Evolutionary conservation across 2,113 vertebrate species (phyloP), one percentile per base, ranked within the genome.

Genomic region (Actinemys pallida): DNA sequence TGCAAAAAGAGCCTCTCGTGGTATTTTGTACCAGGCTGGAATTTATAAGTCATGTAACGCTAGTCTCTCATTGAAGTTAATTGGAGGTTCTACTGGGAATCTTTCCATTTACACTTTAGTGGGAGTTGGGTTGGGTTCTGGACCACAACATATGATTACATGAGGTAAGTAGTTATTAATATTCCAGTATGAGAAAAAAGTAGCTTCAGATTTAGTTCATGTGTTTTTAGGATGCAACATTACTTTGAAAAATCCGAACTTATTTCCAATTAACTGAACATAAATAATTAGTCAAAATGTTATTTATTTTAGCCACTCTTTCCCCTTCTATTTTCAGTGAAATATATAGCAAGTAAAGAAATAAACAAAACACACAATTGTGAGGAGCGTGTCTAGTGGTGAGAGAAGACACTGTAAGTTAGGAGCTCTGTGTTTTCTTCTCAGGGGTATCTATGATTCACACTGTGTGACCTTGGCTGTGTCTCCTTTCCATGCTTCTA

Each of bases 401-500:
- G 87, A 85, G 5, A 72, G n/a, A 19, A 22, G n/a, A 72, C 24
- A 88, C 90, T 82, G 53, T 19, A 2, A 4, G 53, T 42, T 52
- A 42, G 16, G 1, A 82, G 59, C 4, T 5, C 10, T 59, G 5
- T 13, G 86, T 56, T 16, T 86, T 88, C 53, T 79, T 19, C 39
- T 84, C 5, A 13, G 49, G 84, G 81, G 62, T 78, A 39, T 20
- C 69, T 82, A 53, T 59, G 19, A 62, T 10, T 54, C 9, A 6
- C 5, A 45, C 53, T 24, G 31, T 24, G 54, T 88, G 89, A 92
- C 92, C 92, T 94, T 86, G 47, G 42, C 78, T 50, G 0, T 3
- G 2, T 35, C 59, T 93, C 78, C 86, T 80, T 65, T 93, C 88
- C 62, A 80, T 31, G n/a, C 25, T 94, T 90, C 52, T 10, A n/a